Percentiles rank a stretch among this genome's conserved stretches.
phyloP scores from a whole-genome alignment of 2,888 invertebrate genomes.

The Leptodirus hochenwartii region DNA sequence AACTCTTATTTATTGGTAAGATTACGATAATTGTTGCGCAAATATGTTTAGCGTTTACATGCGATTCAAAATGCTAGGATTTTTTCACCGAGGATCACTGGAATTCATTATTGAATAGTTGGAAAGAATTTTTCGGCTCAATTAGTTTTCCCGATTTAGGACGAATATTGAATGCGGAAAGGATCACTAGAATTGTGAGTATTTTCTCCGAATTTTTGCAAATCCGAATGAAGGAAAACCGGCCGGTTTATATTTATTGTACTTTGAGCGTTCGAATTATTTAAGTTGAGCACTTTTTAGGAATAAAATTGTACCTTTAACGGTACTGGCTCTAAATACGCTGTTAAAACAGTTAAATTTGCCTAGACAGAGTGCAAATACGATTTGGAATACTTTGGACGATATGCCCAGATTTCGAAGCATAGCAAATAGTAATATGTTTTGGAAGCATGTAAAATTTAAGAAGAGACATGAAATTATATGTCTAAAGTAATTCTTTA shows the following conservation, averaged over 20 bases:
- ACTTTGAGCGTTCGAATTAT: too few species aligned
- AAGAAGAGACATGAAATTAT: slow-evolving; percentile 74
- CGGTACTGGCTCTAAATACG: neutral
- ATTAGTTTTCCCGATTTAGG: neutral
- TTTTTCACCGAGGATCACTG: slow-evolving; percentile 2
- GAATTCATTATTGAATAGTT: neutral
- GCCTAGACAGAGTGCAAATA: too few species aligned
- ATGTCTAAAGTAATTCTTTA: slow-evolving; percentile 35
- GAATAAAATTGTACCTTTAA: slow-evolving; percentile 1
- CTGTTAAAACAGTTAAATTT: neutral
- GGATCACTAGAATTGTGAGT: too few species aligned
- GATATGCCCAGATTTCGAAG: too few species aligned
- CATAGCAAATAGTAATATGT: slow-evolving; percentile 24
- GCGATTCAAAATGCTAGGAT: too few species aligned
- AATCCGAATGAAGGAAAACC: too few species aligned
- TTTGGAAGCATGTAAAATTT: slow-evolving; percentile 61
- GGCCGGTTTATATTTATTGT: too few species aligned
- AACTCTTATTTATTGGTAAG: slow-evolving; percentile 2
- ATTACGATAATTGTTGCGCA: neutral
- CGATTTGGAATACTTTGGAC: too few species aligned
- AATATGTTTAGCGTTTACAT: too few species aligned
- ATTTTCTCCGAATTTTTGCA: too few species aligned
- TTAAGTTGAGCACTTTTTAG: too few species aligned
- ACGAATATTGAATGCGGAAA: too few species aligned
- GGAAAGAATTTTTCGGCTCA: neutral